Evolutionary conservation across 2,888 invertebrate genomes (phyloP), one percentile per base, ranked within the genome.

Genomic region (Epinotia brunnichana): DNA sequence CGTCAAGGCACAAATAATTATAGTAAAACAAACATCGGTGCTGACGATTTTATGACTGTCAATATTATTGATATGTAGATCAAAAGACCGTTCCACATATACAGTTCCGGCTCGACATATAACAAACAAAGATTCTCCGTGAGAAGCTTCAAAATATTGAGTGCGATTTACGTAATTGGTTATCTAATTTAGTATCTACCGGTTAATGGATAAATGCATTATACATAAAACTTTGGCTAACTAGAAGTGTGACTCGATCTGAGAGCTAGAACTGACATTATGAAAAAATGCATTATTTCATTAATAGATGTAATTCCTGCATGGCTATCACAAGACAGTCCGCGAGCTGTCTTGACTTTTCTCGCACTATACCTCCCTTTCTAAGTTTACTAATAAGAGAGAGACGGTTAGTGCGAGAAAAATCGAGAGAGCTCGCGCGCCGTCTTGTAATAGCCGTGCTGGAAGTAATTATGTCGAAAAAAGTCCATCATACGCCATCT

Each of bases 21-120:
- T 48, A 63, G 56, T 15, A 59, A 63, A 69, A 69, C 68, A 73
- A 73, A 69, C 53, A 69, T 86, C 85, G 83, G 69, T 74, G 69
- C 68, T 41, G 77, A 76, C 77, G 76, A 76, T 77, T 82, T 83
- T 80, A 83, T 82, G 82, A 82, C 78, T 76, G 80, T 86, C 87
- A 89, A 90, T 90, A 90, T 89, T 88, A 85, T 87, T 84, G 76
- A 80, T 79, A 78, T 78, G 80, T 74, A 83, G 84, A 88, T 90
- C 90, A 91, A 91, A 90, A 85, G 80, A 78, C 54, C 76, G 74
- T 53, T 71, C 77, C 69, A 73, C 63, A 73, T 72, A 35, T 48
- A 29, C 68, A 77, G 69, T 73, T 73, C 78, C 79, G 70, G 77
- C 72, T 77, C 41, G 19, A 41, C 77, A 64, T 13, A 56, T 35